Percentiles rank a stretch among this genome's conserved stretches.
phyloP scores from a whole-genome alignment of 2,888 invertebrate species.

The Caradrina kadenii region DNA sequence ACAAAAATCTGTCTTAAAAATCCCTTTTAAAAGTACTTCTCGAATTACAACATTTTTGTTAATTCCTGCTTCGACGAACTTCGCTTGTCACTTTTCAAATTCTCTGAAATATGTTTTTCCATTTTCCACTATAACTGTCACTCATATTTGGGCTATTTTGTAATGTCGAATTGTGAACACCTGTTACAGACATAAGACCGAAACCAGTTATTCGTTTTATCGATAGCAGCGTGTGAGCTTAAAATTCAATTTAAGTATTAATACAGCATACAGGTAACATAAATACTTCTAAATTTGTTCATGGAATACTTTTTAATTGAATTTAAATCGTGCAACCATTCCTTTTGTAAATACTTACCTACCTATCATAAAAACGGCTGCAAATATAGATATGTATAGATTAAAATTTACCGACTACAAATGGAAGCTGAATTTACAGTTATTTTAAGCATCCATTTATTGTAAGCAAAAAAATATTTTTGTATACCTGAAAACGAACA shows the following conservation, averaged over 20 bases:
- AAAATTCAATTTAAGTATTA: background rate
- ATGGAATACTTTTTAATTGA: conserved; percentile 24
- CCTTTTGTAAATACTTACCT: background rate
- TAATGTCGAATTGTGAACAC: background rate
- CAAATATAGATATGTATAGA: conserved; percentile 7
- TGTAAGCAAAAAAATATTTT: conserved; percentile 6
- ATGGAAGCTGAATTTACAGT: conserved; percentile 14
- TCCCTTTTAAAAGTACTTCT: no score
- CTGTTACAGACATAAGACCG: background rate
- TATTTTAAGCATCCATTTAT: conserved; percentile 11
- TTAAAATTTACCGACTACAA: conserved; percentile 20
- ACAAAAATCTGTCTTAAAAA: no score
- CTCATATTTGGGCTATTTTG: background rate
- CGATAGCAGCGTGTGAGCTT: background rate
- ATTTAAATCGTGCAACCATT: conserved; percentile 16
- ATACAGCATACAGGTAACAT: background rate
- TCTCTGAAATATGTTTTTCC: background rate
- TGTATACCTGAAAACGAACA: conserved; percentile 10
- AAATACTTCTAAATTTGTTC: background rate
- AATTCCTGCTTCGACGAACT: no score
- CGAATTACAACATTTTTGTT: no score
- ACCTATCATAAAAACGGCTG: conserved; percentile 27
- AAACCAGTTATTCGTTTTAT: background rate
- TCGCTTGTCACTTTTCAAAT: background rate
- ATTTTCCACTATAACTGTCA: background rate